These are phyloP conservation scores for Dicyrtoma fusca DNA, from an alignment of 2,888 invertebrate species.

Conservation along the genomic window DNA sequence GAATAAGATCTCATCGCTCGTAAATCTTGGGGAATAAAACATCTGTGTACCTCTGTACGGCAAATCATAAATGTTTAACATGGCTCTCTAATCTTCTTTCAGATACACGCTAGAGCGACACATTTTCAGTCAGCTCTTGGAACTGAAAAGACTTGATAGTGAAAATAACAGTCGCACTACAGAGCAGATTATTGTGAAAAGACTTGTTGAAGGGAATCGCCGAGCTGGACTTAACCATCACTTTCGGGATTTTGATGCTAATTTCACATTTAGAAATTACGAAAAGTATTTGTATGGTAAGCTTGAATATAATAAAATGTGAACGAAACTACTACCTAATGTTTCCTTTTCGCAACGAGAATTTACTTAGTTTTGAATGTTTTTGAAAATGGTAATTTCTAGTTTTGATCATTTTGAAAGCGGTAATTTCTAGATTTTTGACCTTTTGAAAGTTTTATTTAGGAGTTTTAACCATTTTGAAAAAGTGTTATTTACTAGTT, in stretches of 20 bases:
- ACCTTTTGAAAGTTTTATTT: neutral
- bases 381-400: no score
- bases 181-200: conserved; percentile 82
- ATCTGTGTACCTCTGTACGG: no score
- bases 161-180: conserved; percentile 67
- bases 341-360: no score
- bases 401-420: no score
- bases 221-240: conserved; percentile 72
- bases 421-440: no score
- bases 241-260: conserved; percentile 64
- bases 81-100: no score
- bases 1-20: no score
- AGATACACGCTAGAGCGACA: conserved; percentile 88
- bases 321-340: no score
- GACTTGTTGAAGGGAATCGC: conserved; percentile 82
- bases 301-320: neutral
- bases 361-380: no score
- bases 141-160: conserved; percentile 89
- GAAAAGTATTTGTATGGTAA: conserved; percentile 82
- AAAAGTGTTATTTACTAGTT: no score
- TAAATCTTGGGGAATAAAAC: neutral
- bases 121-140: conserved; percentile 89
- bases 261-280: conserved; percentile 66
- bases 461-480: no score
- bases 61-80: no score